Evolutionary conservation across 1,140 invertebrate species (phyloP), one percentile per base, ranked within the genome.

Genomic region (Drosophila murphyi): DNA sequence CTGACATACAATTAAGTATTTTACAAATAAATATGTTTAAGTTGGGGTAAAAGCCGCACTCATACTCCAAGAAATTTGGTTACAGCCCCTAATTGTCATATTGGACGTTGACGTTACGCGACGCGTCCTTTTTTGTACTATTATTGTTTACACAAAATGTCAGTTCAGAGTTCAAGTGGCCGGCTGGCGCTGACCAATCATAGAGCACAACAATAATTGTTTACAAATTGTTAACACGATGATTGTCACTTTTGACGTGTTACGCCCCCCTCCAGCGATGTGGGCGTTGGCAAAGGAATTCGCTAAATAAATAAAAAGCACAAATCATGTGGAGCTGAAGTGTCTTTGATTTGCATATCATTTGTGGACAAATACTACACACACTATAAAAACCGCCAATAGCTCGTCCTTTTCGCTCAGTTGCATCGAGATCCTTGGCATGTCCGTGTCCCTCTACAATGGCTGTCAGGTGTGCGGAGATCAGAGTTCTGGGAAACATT

Each of bases 401-500:
- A 57, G 35, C 8, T 3, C 8, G 37, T 20, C 43, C 2, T 20
- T 39, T 48, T 8, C 5, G 10, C 39, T 52, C 32, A 67, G 52
- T 88, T 55, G 47, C 56, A 32, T 63, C 64, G 2, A 20, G 35
- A 34, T 60, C 20, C 43, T 50, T 35, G 70, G 28, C 5, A 34
- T 31, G 41, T 64, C 29, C 67, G 89, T 88, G 83, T 85, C 83
- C 12, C 34, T 75, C 10, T 64, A 75, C 6, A 80, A 69, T 55
- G 63, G 48, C 39, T 97, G 96, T 90, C 93, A 94, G 76, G 96
- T 98, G 47, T 98, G 97, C 82, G 97, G 97, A 2, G 97, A 98
- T 93, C 95, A 96, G 86, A 97, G 96, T 10, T 97, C 96, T 77
- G 97, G 97, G 0, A 97, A 97, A 91, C 97, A 98, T 92, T 98